phyloP scores from a whole-genome alignment of 2,888 invertebrate genomes.

The Calliopum simillimum region DNA sequence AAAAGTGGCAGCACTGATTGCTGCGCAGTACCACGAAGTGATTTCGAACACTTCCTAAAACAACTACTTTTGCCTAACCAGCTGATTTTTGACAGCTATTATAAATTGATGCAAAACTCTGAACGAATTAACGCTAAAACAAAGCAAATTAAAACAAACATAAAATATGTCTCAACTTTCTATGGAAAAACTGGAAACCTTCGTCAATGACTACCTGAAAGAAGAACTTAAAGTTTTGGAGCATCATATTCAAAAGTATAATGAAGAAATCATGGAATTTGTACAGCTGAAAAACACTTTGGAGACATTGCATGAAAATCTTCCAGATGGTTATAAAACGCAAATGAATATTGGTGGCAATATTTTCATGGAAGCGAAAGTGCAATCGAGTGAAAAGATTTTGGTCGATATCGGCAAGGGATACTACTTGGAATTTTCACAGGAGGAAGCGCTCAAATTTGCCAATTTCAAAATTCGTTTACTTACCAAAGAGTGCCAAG shows the following conservation, averaged over 20 bases:
- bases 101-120: too few species aligned
- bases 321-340: conserved; percentile 73
- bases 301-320: conserved; percentile 72
- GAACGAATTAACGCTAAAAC: too few species aligned
- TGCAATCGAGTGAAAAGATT: conserved; percentile 75
- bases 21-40: too few species aligned
- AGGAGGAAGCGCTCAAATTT: conserved; percentile 78
- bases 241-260: conserved; percentile 72
- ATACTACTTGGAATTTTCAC: conserved; percentile 78
- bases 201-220: conserved; percentile 82
- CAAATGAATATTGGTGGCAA: conserved; percentile 86
- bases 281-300: conserved; percentile 79
- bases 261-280: conserved; percentile 78
- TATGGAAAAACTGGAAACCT: conserved; percentile 70
- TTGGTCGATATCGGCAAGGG: conserved; percentile 82
- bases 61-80: too few species aligned
- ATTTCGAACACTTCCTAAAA: too few species aligned
- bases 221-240: conserved; percentile 76
- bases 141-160: too few species aligned
- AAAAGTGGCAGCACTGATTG: too few species aligned
- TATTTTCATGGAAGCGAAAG: conserved; percentile 79
- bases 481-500: conserved; percentile 73
- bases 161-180: conserved; percentile 37
- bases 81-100: too few species aligned
- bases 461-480: conserved; percentile 77